These are phyloP conservation scores for Argynnis bischoffii DNA, from an alignment of 2,888 invertebrate genomes.

Conservation along the genomic window DNA sequence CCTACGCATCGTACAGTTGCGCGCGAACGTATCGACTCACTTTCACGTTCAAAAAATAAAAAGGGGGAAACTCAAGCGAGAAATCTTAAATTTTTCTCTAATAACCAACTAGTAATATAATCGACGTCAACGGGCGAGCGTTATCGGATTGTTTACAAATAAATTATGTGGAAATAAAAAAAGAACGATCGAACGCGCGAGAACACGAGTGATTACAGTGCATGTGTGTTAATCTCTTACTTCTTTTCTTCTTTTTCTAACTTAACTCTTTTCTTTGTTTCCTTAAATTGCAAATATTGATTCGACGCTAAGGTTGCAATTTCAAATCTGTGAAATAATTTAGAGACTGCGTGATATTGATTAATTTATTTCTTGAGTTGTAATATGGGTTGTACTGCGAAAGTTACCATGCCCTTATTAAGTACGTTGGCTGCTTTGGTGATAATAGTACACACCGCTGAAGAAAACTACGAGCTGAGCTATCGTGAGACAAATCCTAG, in stretches of 20 bases:
- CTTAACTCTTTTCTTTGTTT: conserved; percentile 42
- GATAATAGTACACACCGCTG: conserved; percentile 73
- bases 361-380: conserved; percentile 44
- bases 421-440: conserved; percentile 77
- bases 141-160: conserved; percentile 59
- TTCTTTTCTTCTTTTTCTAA: conserved; percentile 53
- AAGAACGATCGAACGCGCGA: conserved; percentile 41
- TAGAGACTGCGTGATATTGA: conserved; percentile 22
- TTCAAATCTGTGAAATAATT: conserved; percentile 29
- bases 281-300: background rate
- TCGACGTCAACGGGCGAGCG: conserved; percentile 48
- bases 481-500: conserved; percentile 61
- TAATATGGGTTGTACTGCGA: conserved; percentile 76
- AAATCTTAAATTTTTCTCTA: conserved; percentile 56
- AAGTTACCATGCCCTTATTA: conserved; percentile 67
- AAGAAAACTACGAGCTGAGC: conserved; percentile 64
- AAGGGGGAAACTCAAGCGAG: conserved; percentile 60
- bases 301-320: background rate
- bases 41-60: conserved; percentile 65
- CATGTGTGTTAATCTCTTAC: conserved; percentile 40
- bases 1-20: conserved; percentile 57
- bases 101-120: conserved; percentile 50
- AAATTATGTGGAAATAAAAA: conserved; percentile 61
- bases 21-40: conserved; percentile 68
- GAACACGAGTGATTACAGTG: conserved; percentile 41